A percentile compares a stretch with the other conserved stretches of the same genome.
Evolutionary conservation across 2,797 vertebrate genomes (phyloP).

Genomic region (Manis crassicaudata): DNA sequence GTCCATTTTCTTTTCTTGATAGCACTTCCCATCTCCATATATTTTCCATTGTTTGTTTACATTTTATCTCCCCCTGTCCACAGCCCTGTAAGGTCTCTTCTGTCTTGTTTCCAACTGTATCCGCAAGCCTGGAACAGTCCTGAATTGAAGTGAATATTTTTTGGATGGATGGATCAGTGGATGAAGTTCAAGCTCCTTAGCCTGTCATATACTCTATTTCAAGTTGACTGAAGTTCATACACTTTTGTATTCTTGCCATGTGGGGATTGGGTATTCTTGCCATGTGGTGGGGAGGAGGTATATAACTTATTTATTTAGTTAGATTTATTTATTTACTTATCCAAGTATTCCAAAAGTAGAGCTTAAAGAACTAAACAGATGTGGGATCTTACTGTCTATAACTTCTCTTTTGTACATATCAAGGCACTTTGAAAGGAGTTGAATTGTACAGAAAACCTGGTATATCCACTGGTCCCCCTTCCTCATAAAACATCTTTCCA

Average conservation of each 20-base stretch:
- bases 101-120: neutral
- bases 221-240: conserved; percentile 7
- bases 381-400: neutral
- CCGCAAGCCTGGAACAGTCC: neutral
- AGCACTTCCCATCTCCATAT: neutral
- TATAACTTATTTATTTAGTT: neutral
- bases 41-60: neutral
- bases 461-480: neutral
- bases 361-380: conserved; percentile 13
- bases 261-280: neutral
- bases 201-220: neutral
- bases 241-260: neutral
- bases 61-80: neutral
- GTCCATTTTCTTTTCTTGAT: neutral
- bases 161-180: neutral
- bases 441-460: neutral
- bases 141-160: neutral
- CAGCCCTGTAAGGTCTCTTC: neutral
- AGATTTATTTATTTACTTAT: neutral
- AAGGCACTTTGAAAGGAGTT: neutral
- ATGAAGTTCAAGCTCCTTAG: neutral
- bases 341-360: neutral
- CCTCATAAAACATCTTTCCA: conserved; percentile 12
- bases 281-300: too few relatives aligned
- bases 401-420: neutral